Evolutionary conservation across 2,797 vertebrate genomes (phyloP).

Genomic region (Hephaestus fuliginosus): DNA sequence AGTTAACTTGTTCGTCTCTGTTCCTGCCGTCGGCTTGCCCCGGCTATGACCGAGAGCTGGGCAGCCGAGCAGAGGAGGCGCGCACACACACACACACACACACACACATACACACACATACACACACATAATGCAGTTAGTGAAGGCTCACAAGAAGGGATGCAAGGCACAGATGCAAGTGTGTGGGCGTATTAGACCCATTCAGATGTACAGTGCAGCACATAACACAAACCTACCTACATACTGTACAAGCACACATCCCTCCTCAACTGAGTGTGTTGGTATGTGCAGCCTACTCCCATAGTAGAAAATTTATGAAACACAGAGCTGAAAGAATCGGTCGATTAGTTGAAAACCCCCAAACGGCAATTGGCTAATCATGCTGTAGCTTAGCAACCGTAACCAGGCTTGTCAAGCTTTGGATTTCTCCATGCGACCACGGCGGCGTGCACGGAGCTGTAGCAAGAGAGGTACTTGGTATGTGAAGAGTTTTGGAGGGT

Average conservation of each 20-base stretch:
- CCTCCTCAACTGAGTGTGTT: not conserved
- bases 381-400: not conserved
- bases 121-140: not conserved
- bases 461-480: too few species aligned
- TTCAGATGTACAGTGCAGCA: not conserved
- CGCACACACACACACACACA: constrained; percentile 14
- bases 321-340: not conserved
- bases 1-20: constrained; percentile 67
- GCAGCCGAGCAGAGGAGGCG: constrained; percentile 56
- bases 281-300: not conserved
- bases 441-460: not conserved
- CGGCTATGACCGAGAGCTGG: constrained; percentile 51
- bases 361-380: not conserved
- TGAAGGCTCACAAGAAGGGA: not conserved
- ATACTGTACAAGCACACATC: not conserved
- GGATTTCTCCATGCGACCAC: not conserved
- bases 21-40: constrained; percentile 52
- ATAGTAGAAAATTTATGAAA: not conserved
- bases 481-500: not conserved
- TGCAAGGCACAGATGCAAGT: constrained; percentile 18
- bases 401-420: not conserved
- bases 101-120: not conserved
- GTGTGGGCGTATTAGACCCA: not conserved
- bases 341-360: not conserved
- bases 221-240: not conserved